Evolutionary conservation across 2,797 vertebrate genomes (phyloP), one percentile per base, ranked within the genome.

Genomic region (Thripadectes ignobilis): DNA sequence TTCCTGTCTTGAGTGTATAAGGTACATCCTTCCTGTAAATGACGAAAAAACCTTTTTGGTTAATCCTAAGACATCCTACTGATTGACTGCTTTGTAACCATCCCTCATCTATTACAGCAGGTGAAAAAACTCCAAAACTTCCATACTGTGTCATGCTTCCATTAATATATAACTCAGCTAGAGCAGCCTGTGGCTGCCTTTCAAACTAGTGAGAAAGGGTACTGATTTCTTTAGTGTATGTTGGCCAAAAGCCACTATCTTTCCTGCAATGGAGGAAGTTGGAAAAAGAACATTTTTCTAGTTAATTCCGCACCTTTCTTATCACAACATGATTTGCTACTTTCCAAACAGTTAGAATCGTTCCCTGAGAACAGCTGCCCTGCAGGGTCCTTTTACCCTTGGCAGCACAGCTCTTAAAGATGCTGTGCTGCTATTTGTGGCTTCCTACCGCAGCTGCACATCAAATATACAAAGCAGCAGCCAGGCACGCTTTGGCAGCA

Each of bases 381-480:
- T 73, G 69, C 82, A 69, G 89, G 41, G 34, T 86, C 63, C 69
- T 91, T 91, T 90, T 92, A 69, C 83, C 92, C 88, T 88, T 93
- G 91, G 73, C 73, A 96, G 80, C 19, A 76, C 21, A 81, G 45
- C 30, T 63, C 88, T 76, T 59, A 26, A 79, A 90, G 85, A 72
- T 1, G 7, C n/a, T 79, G 48, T 43, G 82, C 71, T 87, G 86
- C 92, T 95, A 90, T 96, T 94, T 89, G 92, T 74, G 82, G 63
- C 83, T 94, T 92, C 52, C 80, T 92, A 92, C 69, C 67, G 84
- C 89, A 92, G 89, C 95, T 97, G 95, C 67, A 67, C 83, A 93
- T 93, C 88, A 81, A 79, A 84, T 91, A 92, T 9, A 81, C 85
- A 89, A 81, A 89, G 67, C 58, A 81, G 73, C 69, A 91, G 76